Evolutionary conservation across 2,113 vertebrate genomes (phyloP), one percentile per base, ranked within the genome.

Genomic region (Crypturellus undulatus): DNA sequence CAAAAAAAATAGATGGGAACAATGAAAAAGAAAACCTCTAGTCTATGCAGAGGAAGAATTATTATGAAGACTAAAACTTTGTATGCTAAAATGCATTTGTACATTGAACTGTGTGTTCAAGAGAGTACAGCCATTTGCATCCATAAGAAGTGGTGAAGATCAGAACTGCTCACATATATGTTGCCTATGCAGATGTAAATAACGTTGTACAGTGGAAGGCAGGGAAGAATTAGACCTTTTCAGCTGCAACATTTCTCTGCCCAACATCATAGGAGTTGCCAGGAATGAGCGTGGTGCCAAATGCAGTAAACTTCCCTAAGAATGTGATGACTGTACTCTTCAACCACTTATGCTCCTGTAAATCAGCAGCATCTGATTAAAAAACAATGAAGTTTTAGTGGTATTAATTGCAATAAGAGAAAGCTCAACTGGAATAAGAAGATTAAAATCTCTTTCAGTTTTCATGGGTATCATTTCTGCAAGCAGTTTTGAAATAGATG

Each of bases 281-380:
- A 95, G 56, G 49, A 52, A 70, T 81, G 58, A 70, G 58, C n/a
- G 65, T 36, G 32, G 40, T 90, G 93, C 94, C 90, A 95, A 87
- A 65, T 86, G 78, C 82, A 81, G 88, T 83, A 90, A 95, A 58
- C 58, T 72, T 87, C 58, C 51, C 52, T 78, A 89, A 88, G 85
- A 91, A 95, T 88, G 92, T 72, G 90, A 86, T 92, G 93, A 94
- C 72, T 93, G 45, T 90, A 89, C 30, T 90, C 72, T 86, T 81
- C 65, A 86, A n/a, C 85, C 52, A 58, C 77, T 95, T 84, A 45
- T 43, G 69, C 65, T 86, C 77, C 77, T 96, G 79, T 94, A 96
- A 90, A 96, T 96, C 92, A 97, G 54, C 85, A 90, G 71, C 76
- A 88, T 90, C 70, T 87, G 80, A 93, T 93, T 94, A 90, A 92